Evolutionary conservation across 2,888 invertebrate genomes (phyloP).

Genomic region (Kuschelorhynchus macadamiae): DNA sequence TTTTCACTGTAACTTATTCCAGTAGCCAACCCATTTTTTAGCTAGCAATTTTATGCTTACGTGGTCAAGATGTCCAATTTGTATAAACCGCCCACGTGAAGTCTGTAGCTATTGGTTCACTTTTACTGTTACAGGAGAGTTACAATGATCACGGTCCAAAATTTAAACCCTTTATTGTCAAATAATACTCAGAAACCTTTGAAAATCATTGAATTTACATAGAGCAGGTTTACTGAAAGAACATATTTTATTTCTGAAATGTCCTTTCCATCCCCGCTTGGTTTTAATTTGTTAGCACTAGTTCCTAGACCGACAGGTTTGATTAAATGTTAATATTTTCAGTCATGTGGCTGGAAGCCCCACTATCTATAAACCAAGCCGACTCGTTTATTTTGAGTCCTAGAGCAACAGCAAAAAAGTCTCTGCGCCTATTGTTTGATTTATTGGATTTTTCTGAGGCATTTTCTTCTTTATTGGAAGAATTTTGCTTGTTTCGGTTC

Average conservation of each 20-base stretch:
- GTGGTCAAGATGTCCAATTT: background rate
- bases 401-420: constrained; percentile 31
- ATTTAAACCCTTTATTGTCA: background rate
- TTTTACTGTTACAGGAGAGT: constrained; percentile 9
- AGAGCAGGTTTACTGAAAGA: constrained; percentile 23
- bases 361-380: constrained; percentile 42
- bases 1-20: no score
- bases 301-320: constrained; percentile 15
- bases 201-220: constrained; percentile 28
- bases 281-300: constrained; percentile 12
- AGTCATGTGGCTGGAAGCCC: constrained; percentile 41
- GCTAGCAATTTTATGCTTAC: no score
- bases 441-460: no score
- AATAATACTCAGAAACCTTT: constrained; percentile 14
- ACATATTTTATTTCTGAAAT: constrained; percentile 17
- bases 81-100: constrained; percentile 23
- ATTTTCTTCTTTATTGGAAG: no score
- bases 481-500: no score
- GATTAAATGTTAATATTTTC: constrained; percentile 25
- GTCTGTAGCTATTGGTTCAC: constrained; percentile 25
- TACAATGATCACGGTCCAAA: no score
- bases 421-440: background rate
- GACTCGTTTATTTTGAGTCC: background rate
- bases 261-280: constrained; percentile 1
- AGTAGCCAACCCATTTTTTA: background rate